Percentiles rank a stretch among this genome's conserved stretches.
Conservation (phyloP, 2,888 invertebrate species). For the Agrochola litura region DNA sequence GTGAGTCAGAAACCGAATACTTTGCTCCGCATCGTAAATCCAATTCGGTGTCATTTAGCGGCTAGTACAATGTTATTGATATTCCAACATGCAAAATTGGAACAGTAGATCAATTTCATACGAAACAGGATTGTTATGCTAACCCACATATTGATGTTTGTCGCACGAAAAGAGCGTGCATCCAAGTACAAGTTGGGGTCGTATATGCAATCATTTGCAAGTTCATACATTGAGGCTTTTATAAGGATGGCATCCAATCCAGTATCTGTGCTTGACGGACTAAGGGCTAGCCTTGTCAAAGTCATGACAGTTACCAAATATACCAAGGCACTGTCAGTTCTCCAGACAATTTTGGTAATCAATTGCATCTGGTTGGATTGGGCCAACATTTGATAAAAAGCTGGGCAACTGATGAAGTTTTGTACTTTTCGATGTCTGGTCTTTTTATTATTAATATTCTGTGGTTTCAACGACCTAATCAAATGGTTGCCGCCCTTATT, state of each 20-base stretch:
- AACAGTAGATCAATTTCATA: neutral
- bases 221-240: neutral
- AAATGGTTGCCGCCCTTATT: constrained; percentile 41
- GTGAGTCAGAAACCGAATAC: constrained; percentile 47
- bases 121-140: neutral
- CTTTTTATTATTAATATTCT: neutral
- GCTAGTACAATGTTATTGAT: constrained; percentile 18
- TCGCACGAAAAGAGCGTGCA: neutral
- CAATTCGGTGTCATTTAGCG: constrained; percentile 36
- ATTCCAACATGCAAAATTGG: neutral
- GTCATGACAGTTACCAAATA: neutral
- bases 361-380: neutral
- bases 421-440: neutral
- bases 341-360: neutral
- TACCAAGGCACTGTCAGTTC: neutral
- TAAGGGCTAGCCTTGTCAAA: too few relatives aligned
- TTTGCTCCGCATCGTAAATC: constrained; percentile 41
- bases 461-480: constrained; percentile 23
- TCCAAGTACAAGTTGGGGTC: neutral
- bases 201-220: too few relatives aligned
- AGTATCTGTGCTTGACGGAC: too few relatives aligned
- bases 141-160: too few relatives aligned
- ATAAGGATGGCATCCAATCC: too few relatives aligned
- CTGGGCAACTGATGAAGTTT: neutral
- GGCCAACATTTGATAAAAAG: neutral